These are phyloP conservation scores for Luscinia luscinia DNA, from an alignment of 2,797 vertebrate species.

Conservation along the genomic window DNA sequence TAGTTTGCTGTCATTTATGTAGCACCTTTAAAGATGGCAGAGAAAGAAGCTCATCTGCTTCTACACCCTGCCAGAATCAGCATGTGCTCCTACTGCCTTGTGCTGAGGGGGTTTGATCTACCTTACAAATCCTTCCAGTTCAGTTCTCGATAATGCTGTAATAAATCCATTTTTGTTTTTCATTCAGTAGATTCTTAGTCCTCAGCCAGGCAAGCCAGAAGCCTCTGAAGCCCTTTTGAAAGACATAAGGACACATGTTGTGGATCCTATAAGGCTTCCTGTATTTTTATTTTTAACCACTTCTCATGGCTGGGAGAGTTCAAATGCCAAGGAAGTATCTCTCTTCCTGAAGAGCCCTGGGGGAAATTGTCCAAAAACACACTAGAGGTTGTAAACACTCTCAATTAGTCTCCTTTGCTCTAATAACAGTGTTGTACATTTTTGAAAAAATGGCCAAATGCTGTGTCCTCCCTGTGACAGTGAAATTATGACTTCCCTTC, in stretches of 20 bases:
- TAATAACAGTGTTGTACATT: background rate
- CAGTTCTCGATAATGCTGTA: background rate
- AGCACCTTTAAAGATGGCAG: background rate
- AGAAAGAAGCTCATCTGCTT: background rate
- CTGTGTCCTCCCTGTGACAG: background rate
- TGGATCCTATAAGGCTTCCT: background rate
- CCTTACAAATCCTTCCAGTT: background rate
- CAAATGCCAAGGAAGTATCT: constrained; percentile 3
- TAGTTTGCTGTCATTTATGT: background rate
- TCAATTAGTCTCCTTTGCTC: background rate
- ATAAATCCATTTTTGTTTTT: background rate
- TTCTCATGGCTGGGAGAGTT: background rate
- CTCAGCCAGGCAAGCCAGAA: background rate
- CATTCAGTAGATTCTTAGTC: background rate
- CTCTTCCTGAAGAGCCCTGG: background rate
- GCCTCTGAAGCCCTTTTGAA: background rate
- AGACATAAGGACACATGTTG: accelerated
- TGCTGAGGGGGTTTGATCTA: background rate
- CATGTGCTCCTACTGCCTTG: background rate
- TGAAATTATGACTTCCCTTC: background rate
- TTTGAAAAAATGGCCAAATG: background rate
- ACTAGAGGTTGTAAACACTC: background rate
- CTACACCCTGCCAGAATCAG: background rate
- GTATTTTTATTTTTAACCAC: background rate
- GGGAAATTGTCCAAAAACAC: background rate